phyloP scores from a whole-genome alignment of 1,140 invertebrate genomes.

The Camponotus pennsylvanicus region DNA sequence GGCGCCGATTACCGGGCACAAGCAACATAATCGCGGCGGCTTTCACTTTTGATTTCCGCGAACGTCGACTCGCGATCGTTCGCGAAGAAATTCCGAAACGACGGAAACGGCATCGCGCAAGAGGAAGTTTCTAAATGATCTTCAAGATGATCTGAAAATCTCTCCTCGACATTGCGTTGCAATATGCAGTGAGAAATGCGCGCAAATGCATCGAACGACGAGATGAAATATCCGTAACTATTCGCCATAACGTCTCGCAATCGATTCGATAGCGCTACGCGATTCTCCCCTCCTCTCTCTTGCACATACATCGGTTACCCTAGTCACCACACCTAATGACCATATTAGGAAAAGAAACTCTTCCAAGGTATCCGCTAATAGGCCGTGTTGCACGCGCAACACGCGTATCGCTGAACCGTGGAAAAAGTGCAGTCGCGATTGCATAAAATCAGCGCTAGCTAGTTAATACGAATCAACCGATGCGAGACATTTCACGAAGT shows the following conservation, averaged over 20 bases:
- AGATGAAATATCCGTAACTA: constrained; percentile 15
- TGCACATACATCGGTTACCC: constrained; percentile 7
- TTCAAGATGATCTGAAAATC: constrained; percentile 41
- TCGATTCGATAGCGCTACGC: constrained; percentile 77
- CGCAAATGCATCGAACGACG: neutral
- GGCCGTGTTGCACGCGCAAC: constrained; percentile 36
- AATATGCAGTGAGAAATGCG: constrained; percentile 31
- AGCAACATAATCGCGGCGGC: constrained; percentile 75
- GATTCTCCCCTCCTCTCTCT: constrained; percentile 74
- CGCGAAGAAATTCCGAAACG: constrained; percentile 1
- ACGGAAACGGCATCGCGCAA: constrained; percentile 24
- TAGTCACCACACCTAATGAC: constrained; percentile 74
- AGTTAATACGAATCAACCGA: constrained; percentile 67
- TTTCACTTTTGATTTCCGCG: constrained; percentile 81
- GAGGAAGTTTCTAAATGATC: constrained; percentile 27
- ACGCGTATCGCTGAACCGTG: constrained; percentile 23
- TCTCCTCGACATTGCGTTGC: neutral
- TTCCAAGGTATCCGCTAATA: constrained; percentile 69
- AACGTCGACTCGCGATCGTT: constrained; percentile 55
- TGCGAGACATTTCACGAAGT: constrained; percentile 65
- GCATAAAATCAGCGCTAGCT: constrained; percentile 71
- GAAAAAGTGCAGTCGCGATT: constrained; percentile 75
- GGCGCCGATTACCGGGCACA: constrained; percentile 72
- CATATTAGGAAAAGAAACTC: constrained; percentile 82
- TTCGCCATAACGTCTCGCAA: constrained; percentile 82